Evolutionary conservation across 2,888 invertebrate genomes (phyloP).

Genomic region (Geotrupes spiniger): DNA sequence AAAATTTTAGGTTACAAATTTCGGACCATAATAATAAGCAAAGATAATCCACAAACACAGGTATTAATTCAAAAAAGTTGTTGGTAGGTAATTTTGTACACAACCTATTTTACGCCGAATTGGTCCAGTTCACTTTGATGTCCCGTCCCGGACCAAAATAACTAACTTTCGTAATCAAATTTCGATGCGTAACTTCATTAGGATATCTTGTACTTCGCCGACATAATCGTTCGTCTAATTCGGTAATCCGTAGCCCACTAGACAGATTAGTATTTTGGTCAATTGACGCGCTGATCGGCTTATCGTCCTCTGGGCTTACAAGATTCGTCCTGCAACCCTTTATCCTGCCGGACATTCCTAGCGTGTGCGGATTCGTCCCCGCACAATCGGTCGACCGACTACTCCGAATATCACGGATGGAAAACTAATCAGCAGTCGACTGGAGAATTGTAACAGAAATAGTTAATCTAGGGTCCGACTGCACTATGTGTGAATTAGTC

Average conservation of each 20-base stretch:
- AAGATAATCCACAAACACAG: too few relatives aligned
- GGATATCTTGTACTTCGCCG: slow-evolving; percentile 2
- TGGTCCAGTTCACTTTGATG: too few relatives aligned
- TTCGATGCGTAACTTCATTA: neutral
- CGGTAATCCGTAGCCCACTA: slow-evolving; percentile 19
- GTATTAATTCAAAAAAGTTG: too few relatives aligned
- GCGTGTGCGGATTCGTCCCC: slow-evolving; percentile 6
- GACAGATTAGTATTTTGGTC: slow-evolving; percentile 32
- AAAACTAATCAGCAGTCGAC: slow-evolving; percentile 21
- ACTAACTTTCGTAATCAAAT: slow-evolving; percentile 3
- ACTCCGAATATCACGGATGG: slow-evolving; percentile 12
- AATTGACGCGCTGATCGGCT: slow-evolving; percentile 33
- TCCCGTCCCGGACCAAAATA: too few relatives aligned
- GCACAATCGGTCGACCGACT: neutral
- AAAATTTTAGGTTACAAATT: too few relatives aligned
- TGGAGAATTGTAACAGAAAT: slow-evolving; percentile 26
- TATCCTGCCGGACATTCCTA: slow-evolving; percentile 25
- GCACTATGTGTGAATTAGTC: slow-evolving; percentile 35
- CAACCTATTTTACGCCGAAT: too few relatives aligned
- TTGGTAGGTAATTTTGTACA: too few relatives aligned
- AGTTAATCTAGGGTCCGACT: slow-evolving; percentile 34
- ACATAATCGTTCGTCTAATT: slow-evolving; percentile 13
- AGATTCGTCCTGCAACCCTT: slow-evolving; percentile 26
- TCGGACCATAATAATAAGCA: too few relatives aligned
- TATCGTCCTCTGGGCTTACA: slow-evolving; percentile 25